Evolutionary conservation across 2,113 vertebrate species (phyloP).

Genomic region (Corydoras maculifer): DNA sequence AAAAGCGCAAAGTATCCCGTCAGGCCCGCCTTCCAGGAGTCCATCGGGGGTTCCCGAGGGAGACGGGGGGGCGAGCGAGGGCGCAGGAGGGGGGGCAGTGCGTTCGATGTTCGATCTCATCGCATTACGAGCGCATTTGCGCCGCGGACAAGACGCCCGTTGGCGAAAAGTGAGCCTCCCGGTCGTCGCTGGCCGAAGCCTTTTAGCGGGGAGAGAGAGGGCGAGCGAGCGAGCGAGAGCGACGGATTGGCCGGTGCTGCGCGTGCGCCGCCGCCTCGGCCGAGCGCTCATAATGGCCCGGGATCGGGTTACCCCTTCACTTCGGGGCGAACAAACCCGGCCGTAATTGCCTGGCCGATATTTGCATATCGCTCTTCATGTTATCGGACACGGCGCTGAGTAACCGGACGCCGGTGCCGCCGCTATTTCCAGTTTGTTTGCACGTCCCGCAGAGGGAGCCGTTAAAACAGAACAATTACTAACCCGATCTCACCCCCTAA

Average conservation of each 20-base stretch:
- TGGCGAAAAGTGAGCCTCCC: constrained; percentile 59
- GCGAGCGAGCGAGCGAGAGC: no score
- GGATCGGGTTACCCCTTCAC: constrained; percentile 67
- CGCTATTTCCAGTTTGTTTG: constrained; percentile 64
- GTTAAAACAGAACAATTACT: constrained; percentile 56
- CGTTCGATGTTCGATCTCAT: constrained; percentile 46
- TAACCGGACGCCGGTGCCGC: constrained; percentile 49
- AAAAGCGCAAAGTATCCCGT: constrained; percentile 37
- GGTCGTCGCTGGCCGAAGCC: constrained; percentile 50
- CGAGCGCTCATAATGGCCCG: constrained; percentile 57
- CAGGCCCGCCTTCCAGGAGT: constrained; percentile 44
- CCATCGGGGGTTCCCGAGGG: constrained; percentile 40
- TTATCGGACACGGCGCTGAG: constrained; percentile 64
- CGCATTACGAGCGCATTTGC: constrained; percentile 57
- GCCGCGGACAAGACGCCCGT: constrained; percentile 47
- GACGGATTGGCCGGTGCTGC: no score
- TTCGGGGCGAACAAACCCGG: constrained; percentile 60
- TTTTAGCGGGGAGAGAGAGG: constrained; percentile 56
- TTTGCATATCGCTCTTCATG: constrained; percentile 66
- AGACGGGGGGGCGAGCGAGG: constrained; percentile 28
- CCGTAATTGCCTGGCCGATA: constrained; percentile 69
- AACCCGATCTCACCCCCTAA: constrained; percentile 60
- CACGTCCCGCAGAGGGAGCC: constrained; percentile 49
- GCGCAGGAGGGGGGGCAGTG: constrained; percentile 37
- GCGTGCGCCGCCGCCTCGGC: constrained; percentile 53